phyloP scores from a whole-genome alignment of 1,140 invertebrate genomes.

The Bombus terrestris region DNA sequence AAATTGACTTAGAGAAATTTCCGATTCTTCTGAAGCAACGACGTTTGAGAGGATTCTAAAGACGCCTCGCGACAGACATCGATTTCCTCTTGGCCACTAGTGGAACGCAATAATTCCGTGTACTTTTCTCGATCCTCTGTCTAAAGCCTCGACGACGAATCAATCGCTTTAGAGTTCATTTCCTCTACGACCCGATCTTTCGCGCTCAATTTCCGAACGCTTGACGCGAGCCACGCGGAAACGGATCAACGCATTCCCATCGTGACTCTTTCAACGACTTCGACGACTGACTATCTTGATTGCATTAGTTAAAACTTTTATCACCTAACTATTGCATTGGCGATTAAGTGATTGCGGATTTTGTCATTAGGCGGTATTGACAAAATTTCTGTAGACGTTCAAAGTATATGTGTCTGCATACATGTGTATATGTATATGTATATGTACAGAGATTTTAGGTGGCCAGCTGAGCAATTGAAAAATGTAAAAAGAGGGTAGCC shows the following conservation, averaged over 20 bases:
- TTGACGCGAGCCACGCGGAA: not conserved
- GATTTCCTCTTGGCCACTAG: not conserved
- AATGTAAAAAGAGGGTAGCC: not conserved
- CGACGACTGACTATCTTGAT: not conserved
- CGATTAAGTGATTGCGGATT: too few relatives aligned
- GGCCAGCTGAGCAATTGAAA: not conserved
- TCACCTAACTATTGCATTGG: not conserved
- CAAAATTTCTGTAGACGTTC: not conserved
- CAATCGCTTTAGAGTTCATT: constrained; percentile 11
- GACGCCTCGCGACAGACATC: not conserved
- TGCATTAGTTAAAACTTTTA: not conserved
- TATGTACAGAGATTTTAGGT: too few relatives aligned
- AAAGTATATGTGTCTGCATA: too few relatives aligned
- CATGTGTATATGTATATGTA: too few relatives aligned
- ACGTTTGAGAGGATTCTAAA: not conserved
- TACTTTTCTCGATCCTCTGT: constrained; percentile 1
- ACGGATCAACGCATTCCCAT: not conserved
- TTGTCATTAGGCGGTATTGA: too few relatives aligned
- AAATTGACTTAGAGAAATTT: constrained; percentile 18
- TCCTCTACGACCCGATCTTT: not conserved
- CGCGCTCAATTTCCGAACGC: constrained; percentile 25
- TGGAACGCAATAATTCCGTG: constrained; percentile 24
- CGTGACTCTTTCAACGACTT: not conserved
- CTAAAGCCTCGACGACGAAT: not conserved
- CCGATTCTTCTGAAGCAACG: not conserved